Base-by-base conservation (phyloP, 1,140 invertebrate species). In the Himalopsyche phryganea region DNA sequence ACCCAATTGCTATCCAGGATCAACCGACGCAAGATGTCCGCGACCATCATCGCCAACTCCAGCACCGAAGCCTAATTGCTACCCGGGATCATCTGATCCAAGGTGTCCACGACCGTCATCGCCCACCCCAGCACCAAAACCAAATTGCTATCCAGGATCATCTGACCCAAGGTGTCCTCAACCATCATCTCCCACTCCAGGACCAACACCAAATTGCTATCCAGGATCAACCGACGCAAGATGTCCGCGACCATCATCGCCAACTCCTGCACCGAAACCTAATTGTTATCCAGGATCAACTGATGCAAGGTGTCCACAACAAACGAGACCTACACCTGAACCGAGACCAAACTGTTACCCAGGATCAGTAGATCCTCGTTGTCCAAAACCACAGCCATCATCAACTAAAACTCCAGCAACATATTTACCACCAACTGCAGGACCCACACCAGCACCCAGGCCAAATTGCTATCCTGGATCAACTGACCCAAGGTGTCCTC, bases 171-270 rank as follows among this genome's bases (percentile, higher is more conserved):
- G 68, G 38, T 69, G 72, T 62, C 57, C 68, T 47, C 60, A 58
- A 51, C 63, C 66, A 47, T 38, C 67, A 5, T 65, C 58, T 17
- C 52, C 66, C 46, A 45, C 67, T 3, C 64, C 61, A 13, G 53
- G 60, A 6, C 50, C 49, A 48, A 42, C 66, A 54, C 66, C 65
- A 44, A 54, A 50, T 14, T 74, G 72, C 46, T 71, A 61, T 60
- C 71, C 71, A 17, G 70, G 70, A 5, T 72, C 70, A 14, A 66
- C 50, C 2, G 77, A 81, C 63, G 73, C 77, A 6, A 53, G 71
- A 4, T 80, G 77, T 59, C 68, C 71, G 1, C 63, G 61, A 58
- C 63, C 65, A 4, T 66, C 64, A 6, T 66, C 66, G 10, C 65
- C 63, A 17, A 66, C 60, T 1, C 65, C 65, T 1, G 65, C 65